Evolutionary conservation across 2,888 invertebrate species (phyloP), one percentile per base, ranked within the genome.

Genomic region (Microctonus hyperodae): DNA sequence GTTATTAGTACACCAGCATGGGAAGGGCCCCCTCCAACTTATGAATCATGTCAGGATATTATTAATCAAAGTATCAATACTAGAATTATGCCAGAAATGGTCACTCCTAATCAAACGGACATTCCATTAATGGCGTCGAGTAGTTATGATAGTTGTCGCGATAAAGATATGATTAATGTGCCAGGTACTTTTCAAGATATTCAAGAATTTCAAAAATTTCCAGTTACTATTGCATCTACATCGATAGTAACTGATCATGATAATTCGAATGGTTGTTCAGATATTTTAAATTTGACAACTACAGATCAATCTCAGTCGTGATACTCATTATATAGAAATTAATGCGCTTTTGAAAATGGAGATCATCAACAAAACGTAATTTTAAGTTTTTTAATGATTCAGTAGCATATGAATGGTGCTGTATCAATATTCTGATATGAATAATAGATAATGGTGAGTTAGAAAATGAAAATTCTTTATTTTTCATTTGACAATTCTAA

Each of bases 21-120:
- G 61, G 83, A 84, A 67, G 87, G 87, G 0, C 87, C 87, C 0
- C 87, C 87, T 0, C 87, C 87, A 1, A 78, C 75, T 25, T 80
- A 80, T 61, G 69, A 76, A 7, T 77, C 78, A 22, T 72, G 76
- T 63, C 78, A 78, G 44, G 74, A 77, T 70, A 69, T 79, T 16
- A 72, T 72, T 11, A 73, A 69, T 1, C 70, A 72, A 22, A 69
- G 68, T 28, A 40, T 69, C 9, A 67, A 66, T 40, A 60, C 66
- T 33, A 60, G 50, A 56, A 57, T 51, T 44, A 10, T 37, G n/a
- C 20, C 55, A 23, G 69, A 68, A 23, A 28, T 23, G 22, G 20
- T 56, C n/a, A 64, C 70, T 11, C 20, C 22, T n/a, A 16, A 22
- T 61, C 60, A 62, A 23, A 13, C 37, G 10, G 40, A 44, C 13